Conservation (phyloP, 2,888 invertebrate species). For the Drosophila mulleri region DNA sequence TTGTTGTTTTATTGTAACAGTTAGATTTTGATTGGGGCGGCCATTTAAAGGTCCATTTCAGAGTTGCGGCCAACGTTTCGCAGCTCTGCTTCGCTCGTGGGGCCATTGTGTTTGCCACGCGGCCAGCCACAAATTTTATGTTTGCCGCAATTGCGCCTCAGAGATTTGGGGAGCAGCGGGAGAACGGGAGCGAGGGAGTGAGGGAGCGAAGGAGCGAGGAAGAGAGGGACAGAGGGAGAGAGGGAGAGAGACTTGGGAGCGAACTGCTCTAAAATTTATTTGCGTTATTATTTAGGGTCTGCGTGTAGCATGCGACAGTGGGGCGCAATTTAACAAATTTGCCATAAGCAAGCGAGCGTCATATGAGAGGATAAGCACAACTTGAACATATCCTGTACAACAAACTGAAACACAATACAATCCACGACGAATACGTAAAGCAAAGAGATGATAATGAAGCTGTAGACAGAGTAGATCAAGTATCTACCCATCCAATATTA, state of each 20-base stretch:
- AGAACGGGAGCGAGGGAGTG: background rate
- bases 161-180: conserved; percentile 55
- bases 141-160: conserved; percentile 76
- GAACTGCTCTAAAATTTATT: conserved; percentile 67
- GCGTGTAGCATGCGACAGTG: conserved; percentile 13
- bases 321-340: conserved; percentile 53
- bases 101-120: conserved; percentile 8
- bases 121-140: conserved; percentile 56
- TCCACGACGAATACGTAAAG: background rate
- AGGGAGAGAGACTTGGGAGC: background rate
- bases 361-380: background rate
- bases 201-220: background rate
- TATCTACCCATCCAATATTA: too few species aligned
- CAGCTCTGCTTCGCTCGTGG: conserved; percentile 12
- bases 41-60: conserved; percentile 58
- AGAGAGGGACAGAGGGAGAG: background rate
- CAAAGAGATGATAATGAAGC: fast-evolving
- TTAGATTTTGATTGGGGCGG: conserved; percentile 64
- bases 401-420: too few species aligned
- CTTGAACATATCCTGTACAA: background rate
- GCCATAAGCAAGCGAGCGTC: background rate
- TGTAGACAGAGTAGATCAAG: background rate
- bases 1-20: conserved; percentile 42
- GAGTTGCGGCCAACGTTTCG: conserved; percentile 36
- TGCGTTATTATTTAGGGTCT: conserved; percentile 69